phyloP scores from a whole-genome alignment of 92 coral and sea anemone genomes.

The Zoanthus sociatus region DNA sequence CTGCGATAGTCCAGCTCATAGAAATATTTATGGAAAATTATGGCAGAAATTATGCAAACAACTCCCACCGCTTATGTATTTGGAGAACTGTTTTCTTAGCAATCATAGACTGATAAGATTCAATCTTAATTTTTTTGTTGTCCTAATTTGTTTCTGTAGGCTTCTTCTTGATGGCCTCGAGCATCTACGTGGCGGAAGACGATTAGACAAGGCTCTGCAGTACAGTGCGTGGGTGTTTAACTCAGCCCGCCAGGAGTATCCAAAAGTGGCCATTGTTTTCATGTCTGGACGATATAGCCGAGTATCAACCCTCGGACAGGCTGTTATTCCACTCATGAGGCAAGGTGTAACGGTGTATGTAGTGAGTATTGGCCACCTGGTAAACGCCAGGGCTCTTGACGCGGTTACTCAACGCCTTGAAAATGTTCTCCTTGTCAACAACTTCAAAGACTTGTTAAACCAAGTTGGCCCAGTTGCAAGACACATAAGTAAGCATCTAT shows the following conservation, averaged over 20 bases:
- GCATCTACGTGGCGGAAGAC: constrained; percentile 41
- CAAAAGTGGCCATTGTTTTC: constrained; percentile 72
- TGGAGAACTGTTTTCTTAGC: no score
- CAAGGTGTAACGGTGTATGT: constrained; percentile 83
- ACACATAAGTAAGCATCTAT: constrained; percentile 71
- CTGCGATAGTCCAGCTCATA: no score
- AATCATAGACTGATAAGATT: neutral
- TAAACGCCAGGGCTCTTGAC: constrained; percentile 67
- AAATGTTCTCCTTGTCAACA: constrained; percentile 67
- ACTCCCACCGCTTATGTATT: no score
- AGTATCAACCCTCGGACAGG: constrained; percentile 62
- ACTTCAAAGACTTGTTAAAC: constrained; percentile 61
- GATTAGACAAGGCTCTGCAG: constrained; percentile 64
- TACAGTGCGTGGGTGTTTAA: constrained; percentile 67
- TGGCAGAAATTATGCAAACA: no score
- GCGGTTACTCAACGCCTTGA: constrained; percentile 75
- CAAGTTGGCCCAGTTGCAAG: constrained; percentile 68
- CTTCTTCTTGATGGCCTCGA: constrained; percentile 33
- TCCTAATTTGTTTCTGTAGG: neutral
- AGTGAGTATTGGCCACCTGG: constrained; percentile 77
- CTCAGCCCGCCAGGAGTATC: constrained; percentile 57
- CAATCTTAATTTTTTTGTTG: neutral
- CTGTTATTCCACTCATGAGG: constrained; percentile 71
- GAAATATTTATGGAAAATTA: no score
- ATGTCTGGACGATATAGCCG: constrained; percentile 65